A percentile compares a stretch with the other conserved stretches of the same genome.
These are phyloP conservation scores for Scaptomyza pallida DNA, from an alignment of 1,140 invertebrate genomes.

Conservation along the genomic window DNA sequence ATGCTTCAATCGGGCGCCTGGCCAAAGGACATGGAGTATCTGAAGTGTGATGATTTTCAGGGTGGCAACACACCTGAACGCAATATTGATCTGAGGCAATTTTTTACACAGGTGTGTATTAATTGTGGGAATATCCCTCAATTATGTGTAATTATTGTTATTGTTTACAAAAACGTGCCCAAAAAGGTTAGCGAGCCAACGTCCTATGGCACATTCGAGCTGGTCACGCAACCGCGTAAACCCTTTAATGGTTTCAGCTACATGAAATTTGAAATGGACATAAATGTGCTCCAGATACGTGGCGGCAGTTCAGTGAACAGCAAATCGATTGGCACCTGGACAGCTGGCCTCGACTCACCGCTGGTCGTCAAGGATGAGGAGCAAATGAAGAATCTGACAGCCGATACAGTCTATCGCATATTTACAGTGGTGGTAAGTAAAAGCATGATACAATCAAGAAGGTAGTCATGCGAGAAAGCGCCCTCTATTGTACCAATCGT, in stretches of 20 bases:
- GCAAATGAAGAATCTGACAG: slow-evolving; percentile 90
- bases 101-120: slow-evolving; percentile 85
- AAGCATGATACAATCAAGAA: too few relatives aligned
- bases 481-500: too few relatives aligned
- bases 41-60: slow-evolving; percentile 90
- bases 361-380: slow-evolving; percentile 87
- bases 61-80: slow-evolving; percentile 88
- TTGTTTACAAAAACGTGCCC: slow-evolving; percentile 33
- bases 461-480: too few relatives aligned
- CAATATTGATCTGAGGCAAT: slow-evolving; percentile 86
- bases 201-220: slow-evolving; percentile 87
- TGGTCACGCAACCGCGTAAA: slow-evolving; percentile 80
- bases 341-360: slow-evolving; percentile 87
- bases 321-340: slow-evolving; percentile 88
- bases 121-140: slow-evolving; percentile 12
- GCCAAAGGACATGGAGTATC: slow-evolving; percentile 89
- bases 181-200: slow-evolving; percentile 86
- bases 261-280: slow-evolving; percentile 89
- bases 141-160: slow-evolving; percentile 77
- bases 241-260: slow-evolving; percentile 88
- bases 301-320: slow-evolving; percentile 88
- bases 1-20: slow-evolving; percentile 87
- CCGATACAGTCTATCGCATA: slow-evolving; percentile 91
- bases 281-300: slow-evolving; percentile 88
- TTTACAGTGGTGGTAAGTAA: slow-evolving; percentile 89